These are phyloP conservation scores for Marronus borbonicus DNA, from an alignment of 2,888 invertebrate species.

Conservation along the genomic window DNA sequence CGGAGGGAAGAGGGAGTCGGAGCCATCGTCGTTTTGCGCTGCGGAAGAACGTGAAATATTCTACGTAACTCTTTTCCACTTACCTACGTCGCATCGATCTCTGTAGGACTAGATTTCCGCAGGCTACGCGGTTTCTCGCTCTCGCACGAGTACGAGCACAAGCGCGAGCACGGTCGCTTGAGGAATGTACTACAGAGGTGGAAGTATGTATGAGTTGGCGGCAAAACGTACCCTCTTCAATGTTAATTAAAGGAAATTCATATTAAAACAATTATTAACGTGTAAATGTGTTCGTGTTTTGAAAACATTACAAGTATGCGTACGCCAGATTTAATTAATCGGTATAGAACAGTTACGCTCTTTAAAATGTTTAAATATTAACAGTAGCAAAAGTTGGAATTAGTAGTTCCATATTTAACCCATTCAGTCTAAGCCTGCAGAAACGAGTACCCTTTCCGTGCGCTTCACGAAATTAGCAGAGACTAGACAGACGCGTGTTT, in stretches of 20 bases:
- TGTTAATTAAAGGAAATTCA: conserved; percentile 4
- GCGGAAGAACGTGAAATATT: conserved; percentile 40
- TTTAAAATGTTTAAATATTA: too few relatives aligned
- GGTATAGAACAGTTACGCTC: too few relatives aligned
- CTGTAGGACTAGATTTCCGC: conserved; percentile 15
- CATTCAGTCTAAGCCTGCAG: too few relatives aligned
- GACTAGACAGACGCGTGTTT: too few relatives aligned
- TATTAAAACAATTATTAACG: not conserved
- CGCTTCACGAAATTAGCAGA: too few relatives aligned
- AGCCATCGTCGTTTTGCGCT: not conserved
- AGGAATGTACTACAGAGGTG: not conserved
- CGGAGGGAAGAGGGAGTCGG: not conserved
- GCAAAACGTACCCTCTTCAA: not conserved
- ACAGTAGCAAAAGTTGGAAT: too few relatives aligned
- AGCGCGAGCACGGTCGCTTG: not conserved
- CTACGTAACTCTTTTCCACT: conserved; percentile 22
- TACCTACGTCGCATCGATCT: conserved; percentile 33
- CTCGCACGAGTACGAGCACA: not conserved
- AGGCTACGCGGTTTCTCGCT: conserved; percentile 20
- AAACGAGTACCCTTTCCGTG: too few relatives aligned
- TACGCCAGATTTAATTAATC: too few relatives aligned
- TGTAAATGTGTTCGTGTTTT: not conserved
- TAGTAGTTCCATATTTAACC: too few relatives aligned
- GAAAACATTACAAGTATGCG: too few relatives aligned
- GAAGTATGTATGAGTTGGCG: not conserved